Conservation (phyloP, 2,113 vertebrate species). For the Lycocorax pyrrhopterus region DNA sequence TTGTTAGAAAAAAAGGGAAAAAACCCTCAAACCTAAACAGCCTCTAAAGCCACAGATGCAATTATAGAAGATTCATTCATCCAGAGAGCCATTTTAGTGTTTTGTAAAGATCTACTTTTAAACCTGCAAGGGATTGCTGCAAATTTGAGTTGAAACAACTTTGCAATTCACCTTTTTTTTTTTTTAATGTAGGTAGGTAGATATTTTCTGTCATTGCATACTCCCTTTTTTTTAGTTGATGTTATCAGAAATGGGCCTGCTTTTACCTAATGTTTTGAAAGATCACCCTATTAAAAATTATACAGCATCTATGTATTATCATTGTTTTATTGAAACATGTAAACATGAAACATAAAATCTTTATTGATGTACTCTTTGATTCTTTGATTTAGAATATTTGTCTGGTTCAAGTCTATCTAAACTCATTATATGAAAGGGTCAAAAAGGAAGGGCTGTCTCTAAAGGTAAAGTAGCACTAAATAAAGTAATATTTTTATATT, state of each 20-base stretch:
- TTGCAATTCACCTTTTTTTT: background rate
- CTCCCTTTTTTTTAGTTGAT: background rate
- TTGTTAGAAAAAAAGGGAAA: background rate
- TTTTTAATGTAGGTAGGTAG: background rate
- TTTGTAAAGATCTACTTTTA: background rate
- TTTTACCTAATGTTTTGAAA: background rate
- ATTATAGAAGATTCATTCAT: background rate
- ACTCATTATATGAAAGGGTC: background rate
- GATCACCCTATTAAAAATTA: background rate
- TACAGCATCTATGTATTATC: fast-evolving
- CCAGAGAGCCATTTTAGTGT: background rate
- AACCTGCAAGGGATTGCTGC: background rate
- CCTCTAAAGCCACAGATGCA: background rate
- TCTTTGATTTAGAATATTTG: background rate
- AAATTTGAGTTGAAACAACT: background rate
- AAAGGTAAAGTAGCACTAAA: background rate
- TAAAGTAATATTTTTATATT: background rate
- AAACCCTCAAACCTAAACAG: fast-evolving
- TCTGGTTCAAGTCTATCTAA: background rate
- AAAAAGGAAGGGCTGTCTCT: background rate
- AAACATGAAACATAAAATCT: background rate
- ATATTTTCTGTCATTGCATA: background rate
- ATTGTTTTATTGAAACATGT: background rate
- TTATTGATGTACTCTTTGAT: background rate
- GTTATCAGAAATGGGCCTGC: background rate